Percentiles rank a stretch among this genome's conserved stretches.
Evolutionary conservation across 2,888 invertebrate genomes (phyloP).

Genomic region (Eupeodes latifasciatus): DNA sequence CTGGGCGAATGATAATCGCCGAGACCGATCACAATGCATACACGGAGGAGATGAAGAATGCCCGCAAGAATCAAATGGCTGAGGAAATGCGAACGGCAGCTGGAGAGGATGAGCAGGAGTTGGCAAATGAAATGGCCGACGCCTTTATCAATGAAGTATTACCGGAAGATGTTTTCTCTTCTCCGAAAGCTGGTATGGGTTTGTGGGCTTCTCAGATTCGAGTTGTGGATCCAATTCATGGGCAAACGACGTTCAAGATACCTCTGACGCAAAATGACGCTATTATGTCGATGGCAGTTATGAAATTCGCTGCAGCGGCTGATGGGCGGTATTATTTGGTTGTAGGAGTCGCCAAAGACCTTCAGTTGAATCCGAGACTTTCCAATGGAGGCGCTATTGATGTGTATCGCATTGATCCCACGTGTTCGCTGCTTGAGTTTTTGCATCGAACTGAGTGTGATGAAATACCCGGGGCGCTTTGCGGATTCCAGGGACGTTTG

Average conservation of each 20-base stretch:
- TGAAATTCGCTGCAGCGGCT: slow-evolving; percentile 89
- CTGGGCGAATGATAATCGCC: slow-evolving; percentile 94
- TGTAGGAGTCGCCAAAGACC: slow-evolving; percentile 96
- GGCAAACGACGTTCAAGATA: slow-evolving; percentile 90
- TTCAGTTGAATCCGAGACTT: slow-evolving; percentile 94
- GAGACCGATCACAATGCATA: slow-evolving; percentile 99
- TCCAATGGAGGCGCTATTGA: slow-evolving; percentile 93
- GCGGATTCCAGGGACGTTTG: slow-evolving; percentile 95
- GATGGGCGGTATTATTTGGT: slow-evolving; percentile 87
- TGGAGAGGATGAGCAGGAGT: slow-evolving; percentile 96
- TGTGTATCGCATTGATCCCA: slow-evolving; percentile 89
- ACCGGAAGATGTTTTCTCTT: slow-evolving; percentile 96
- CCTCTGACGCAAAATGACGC: slow-evolving; percentile 98
- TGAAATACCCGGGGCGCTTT: slow-evolving; percentile 95
- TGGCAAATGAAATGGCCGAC: slow-evolving; percentile 98
- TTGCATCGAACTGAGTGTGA: slow-evolving; percentile 97
- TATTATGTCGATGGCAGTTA: slow-evolving; percentile 93
- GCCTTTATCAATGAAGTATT: slow-evolving; percentile 97
- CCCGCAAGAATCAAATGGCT: slow-evolving; percentile 96
- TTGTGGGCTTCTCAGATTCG: slow-evolving; percentile 98
- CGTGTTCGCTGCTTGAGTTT: slow-evolving; percentile 94
- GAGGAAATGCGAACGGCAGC: slow-evolving; percentile 99
- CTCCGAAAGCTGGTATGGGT: slow-evolving; percentile 97
- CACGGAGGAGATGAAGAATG: slow-evolving; percentile 97
- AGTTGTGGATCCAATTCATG: slow-evolving; percentile 93